Percentiles rank a stretch among this genome's conserved stretches.
These are phyloP conservation scores for Perca schrenkii DNA, from an alignment of 2,113 vertebrate species.

Conservation along the genomic window DNA sequence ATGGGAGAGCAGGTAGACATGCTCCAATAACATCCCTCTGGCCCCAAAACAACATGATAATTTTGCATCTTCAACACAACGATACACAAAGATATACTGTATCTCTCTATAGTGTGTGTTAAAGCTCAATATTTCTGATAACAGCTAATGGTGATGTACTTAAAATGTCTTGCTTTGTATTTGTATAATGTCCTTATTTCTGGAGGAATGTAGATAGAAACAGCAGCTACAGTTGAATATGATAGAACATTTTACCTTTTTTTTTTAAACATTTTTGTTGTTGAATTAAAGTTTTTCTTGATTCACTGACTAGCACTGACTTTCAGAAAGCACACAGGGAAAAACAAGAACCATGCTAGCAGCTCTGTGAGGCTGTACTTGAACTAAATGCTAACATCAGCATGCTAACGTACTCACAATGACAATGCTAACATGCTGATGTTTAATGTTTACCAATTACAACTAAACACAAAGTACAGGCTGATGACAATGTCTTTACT, in stretches of 20 bases:
- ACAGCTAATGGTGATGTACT: not conserved
- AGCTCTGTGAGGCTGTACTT: not conserved
- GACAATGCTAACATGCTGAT: not conserved
- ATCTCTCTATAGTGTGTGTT: not conserved
- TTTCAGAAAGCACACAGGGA: not conserved
- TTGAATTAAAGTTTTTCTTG: not conserved
- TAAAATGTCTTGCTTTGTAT: conserved; percentile 31
- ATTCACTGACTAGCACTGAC: not conserved
- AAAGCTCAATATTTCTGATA: not conserved
- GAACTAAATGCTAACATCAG: not conserved
- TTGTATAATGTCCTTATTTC: not conserved
- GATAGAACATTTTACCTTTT: not conserved
- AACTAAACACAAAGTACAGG: not conserved
- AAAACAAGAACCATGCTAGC: too few species aligned
- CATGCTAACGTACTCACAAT: not conserved
- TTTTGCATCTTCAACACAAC: conserved; percentile 36
- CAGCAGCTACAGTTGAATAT: not conserved
- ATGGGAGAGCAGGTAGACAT: conserved; percentile 65
- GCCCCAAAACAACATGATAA: conserved; percentile 50
- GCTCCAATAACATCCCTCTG: conserved; percentile 65
- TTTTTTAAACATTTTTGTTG: not conserved
- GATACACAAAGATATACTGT: conserved; percentile 1
- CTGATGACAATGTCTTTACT: not conserved
- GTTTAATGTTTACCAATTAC: not conserved
- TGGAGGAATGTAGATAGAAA: conserved; percentile 10